phyloP scores from a whole-genome alignment of 2,888 invertebrate genomes.

The Embidobia sp. region DNA sequence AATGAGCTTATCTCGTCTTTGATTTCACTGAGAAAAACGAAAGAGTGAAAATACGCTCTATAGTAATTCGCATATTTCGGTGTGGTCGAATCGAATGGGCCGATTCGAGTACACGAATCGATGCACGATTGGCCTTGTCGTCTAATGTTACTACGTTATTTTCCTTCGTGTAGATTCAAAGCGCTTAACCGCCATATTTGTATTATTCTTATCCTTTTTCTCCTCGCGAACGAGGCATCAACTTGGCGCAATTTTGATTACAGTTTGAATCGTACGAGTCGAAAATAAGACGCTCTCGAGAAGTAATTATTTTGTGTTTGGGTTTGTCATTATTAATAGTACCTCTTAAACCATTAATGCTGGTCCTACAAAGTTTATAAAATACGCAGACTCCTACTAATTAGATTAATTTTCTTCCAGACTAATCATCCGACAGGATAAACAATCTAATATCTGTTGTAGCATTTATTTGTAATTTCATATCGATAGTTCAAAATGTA shows the following conservation, averaged over 20 bases:
- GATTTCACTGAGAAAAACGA: conserved; percentile 69
- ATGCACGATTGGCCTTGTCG: too few species aligned
- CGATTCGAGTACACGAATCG: too few species aligned
- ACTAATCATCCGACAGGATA: conserved; percentile 60
- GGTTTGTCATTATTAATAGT: conserved; percentile 51
- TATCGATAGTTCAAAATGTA: conserved; percentile 54
- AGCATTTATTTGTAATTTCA: conserved; percentile 55
- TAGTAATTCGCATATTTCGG: too few species aligned
- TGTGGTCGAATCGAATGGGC: too few species aligned
- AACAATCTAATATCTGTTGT: conserved; percentile 60
- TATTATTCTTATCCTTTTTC: conserved; percentile 75
- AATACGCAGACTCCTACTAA: conserved; percentile 62
- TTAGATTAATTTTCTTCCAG: conserved; percentile 48
- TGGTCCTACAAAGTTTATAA: conserved; percentile 64
- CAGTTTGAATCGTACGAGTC: conserved; percentile 49
- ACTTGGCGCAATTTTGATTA: conserved; percentile 75
- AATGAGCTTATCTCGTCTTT: conserved; percentile 80
- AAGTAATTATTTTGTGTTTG: conserved; percentile 43
- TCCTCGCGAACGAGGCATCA: conserved; percentile 79
- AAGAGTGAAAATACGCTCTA: conserved; percentile 39
- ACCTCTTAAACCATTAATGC: conserved; percentile 62
- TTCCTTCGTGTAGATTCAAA: conserved; percentile 74
- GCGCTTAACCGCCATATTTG: conserved; percentile 78
- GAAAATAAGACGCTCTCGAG: conserved; percentile 53
- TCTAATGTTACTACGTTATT: conserved; percentile 49